phyloP scores from a whole-genome alignment of 1,140 invertebrate genomes.

The Paralvinella palmiformis region DNA sequence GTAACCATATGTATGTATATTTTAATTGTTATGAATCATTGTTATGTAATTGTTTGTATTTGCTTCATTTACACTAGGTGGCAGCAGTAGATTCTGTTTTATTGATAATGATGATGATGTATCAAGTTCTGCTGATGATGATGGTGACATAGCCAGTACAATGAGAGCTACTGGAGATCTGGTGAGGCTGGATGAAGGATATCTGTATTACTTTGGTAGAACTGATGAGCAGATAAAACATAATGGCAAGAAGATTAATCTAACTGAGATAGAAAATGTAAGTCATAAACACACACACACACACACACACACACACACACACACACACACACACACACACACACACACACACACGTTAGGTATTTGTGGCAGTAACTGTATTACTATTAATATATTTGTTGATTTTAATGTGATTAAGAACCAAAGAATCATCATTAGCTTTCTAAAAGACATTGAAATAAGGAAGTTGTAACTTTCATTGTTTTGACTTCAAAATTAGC shows the following conservation, averaged over 20 bases:
- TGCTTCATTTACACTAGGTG: conserved; percentile 49
- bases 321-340: not conserved
- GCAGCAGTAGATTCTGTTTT: conserved; percentile 58
- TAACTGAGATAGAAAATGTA: conserved; percentile 58
- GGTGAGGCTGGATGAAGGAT: conserved; percentile 45
- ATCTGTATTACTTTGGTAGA: conserved; percentile 61
- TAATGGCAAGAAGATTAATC: conserved; percentile 63
- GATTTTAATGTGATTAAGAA: too few relatives aligned
- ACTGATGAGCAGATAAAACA: conserved; percentile 66
- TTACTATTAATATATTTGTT: too few relatives aligned
- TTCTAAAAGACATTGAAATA: too few relatives aligned
- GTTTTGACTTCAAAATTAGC: too few relatives aligned
- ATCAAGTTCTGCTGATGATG: too few relatives aligned
- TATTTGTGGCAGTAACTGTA: too few relatives aligned
- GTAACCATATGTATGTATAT: too few relatives aligned
- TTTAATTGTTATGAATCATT: not conserved
- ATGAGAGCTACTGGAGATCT: conserved; percentile 64
- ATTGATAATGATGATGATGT: conserved; percentile 55
- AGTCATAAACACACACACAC: conserved; percentile 12
- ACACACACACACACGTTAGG: not conserved
- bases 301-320: not conserved
- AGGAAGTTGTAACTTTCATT: too few relatives aligned
- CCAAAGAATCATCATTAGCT: too few relatives aligned
- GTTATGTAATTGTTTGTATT: not conserved
- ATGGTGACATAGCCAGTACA: conserved; percentile 51